Conservation (phyloP, 2,797 vertebrate genomes). For the Rhynchotus rufescens region DNA sequence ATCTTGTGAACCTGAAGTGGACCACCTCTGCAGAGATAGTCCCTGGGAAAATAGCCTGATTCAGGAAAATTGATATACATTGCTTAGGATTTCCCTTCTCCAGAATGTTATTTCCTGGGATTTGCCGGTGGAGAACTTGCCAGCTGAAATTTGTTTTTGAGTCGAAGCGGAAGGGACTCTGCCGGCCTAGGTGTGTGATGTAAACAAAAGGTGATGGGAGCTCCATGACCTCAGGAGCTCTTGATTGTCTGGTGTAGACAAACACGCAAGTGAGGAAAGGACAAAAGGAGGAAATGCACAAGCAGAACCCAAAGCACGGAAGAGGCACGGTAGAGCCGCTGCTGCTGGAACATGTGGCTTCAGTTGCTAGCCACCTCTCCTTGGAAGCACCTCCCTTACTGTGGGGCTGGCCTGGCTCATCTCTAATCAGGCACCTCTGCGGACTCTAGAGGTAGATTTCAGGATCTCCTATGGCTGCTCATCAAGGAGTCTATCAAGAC, state of each 20-base stretch:
- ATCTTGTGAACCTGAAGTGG: background rate
- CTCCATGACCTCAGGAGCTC: background rate
- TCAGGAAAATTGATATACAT: background rate
- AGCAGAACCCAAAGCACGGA: background rate
- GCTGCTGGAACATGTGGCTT: background rate
- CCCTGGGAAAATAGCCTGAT: background rate
- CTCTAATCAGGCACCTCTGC: background rate
- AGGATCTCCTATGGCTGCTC: background rate
- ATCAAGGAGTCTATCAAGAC: background rate
- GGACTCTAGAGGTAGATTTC: background rate
- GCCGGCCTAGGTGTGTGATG: background rate
- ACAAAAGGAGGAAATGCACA: background rate
- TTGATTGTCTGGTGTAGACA: background rate
- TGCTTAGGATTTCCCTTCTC: background rate
- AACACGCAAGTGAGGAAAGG: background rate
- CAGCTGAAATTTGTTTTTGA: background rate
- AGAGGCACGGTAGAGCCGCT: background rate
- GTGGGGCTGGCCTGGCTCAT: background rate
- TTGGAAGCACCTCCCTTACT: background rate
- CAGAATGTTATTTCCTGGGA: background rate
- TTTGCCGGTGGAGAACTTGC: background rate
- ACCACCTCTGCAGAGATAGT: background rate
- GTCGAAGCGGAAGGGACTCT: background rate
- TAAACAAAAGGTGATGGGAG: too few species aligned
- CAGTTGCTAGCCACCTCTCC: too few species aligned